phyloP scores from a whole-genome alignment of 2,797 vertebrate species.

The Malacoraja senta region DNA sequence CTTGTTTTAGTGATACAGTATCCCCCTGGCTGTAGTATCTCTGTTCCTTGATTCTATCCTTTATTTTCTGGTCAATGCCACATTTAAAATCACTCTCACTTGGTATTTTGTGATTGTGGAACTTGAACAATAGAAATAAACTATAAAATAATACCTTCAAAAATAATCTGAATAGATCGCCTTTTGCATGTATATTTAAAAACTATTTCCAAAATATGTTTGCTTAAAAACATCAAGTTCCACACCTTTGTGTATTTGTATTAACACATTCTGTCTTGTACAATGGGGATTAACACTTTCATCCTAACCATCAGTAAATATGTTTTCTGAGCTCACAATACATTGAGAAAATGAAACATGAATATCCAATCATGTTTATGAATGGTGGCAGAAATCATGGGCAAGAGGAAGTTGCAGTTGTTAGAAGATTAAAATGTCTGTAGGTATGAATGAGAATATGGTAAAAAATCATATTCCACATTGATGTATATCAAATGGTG shows the following conservation, averaged over 20 bases:
- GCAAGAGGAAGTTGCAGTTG: neutral
- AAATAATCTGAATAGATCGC: neutral
- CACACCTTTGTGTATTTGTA: neutral
- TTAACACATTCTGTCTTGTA: neutral
- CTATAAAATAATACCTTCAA: too few species aligned
- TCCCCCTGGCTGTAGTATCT: neutral
- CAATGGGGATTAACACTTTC: neutral
- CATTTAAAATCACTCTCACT: neutral
- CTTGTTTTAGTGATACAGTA: neutral
- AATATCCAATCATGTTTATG: neutral
- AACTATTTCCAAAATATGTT: neutral
- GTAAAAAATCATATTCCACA: neutral
- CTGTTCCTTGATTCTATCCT: neutral
- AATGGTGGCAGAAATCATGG: neutral
- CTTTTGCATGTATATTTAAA: neutral
- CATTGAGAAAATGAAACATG: neutral
- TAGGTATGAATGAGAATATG: neutral
- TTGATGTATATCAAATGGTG: neutral
- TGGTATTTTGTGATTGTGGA: neutral
- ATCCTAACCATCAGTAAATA: neutral
- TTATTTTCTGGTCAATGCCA: neutral
- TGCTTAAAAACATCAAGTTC: neutral
- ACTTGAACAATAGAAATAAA: neutral
- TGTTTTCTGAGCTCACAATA: neutral
- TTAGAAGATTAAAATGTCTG: neutral